Conservation (phyloP, 1,140 invertebrate genomes). For the Gryon sp. region DNA sequence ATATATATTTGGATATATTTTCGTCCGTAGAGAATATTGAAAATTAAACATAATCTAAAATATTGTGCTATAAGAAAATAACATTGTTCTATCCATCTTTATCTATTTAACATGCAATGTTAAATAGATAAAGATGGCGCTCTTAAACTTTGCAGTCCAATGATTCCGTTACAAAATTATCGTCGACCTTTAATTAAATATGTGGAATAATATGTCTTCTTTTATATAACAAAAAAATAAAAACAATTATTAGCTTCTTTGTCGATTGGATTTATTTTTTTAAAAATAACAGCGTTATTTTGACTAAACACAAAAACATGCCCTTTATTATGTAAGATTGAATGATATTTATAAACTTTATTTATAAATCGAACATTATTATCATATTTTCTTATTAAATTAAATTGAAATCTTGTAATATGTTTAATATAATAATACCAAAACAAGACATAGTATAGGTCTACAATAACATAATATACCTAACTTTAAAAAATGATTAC, state of each 20-base stretch:
- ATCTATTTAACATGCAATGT: not conserved
- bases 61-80: not conserved
- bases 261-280: not conserved
- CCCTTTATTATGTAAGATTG: not conserved
- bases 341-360: not conserved
- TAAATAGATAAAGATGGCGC: not conserved
- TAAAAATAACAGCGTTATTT: slow-evolving; percentile 16
- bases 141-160: not conserved
- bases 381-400: no score
- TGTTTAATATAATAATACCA: no score
- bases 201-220: not conserved
- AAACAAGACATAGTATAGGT: no score
- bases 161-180: not conserved
- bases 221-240: not conserved
- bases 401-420: no score
- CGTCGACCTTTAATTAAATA: not conserved
- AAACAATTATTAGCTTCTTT: not conserved
- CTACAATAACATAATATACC: no score
- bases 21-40: no score
- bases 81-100: no score
- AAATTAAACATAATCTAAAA: no score
- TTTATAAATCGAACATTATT: not conserved
- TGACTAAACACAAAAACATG: slow-evolving; percentile 1
- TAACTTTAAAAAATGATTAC: no score
- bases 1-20: no score